Conservation (phyloP, 2,797 vertebrate genomes). For the Catostomus latipinnis region DNA sequence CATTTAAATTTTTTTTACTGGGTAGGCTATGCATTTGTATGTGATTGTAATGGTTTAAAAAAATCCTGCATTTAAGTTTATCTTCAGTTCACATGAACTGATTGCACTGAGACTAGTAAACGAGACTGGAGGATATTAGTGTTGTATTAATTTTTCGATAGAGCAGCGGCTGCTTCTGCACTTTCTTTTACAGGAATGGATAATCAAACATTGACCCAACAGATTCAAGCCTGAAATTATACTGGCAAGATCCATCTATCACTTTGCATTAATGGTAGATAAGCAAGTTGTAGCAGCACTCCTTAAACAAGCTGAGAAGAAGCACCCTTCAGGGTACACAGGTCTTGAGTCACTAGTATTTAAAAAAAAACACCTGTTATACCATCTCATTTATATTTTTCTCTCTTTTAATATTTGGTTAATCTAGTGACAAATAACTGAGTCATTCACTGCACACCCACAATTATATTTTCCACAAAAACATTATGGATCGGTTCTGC, state of each 20-base stretch:
- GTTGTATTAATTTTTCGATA: neutral
- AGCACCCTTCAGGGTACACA: conserved; percentile 7
- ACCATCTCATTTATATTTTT: neutral
- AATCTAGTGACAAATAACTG: conserved; percentile 27
- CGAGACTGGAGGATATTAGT: conserved; percentile 3
- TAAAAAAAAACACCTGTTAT: neutral
- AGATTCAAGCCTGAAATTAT: neutral
- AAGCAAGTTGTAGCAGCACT: conserved; percentile 33
- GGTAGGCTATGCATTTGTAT: conserved; percentile 9
- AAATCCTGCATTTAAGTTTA: conserved; percentile 1
- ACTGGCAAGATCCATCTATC: conserved; percentile 13
- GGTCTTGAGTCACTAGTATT: neutral
- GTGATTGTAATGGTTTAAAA: too few relatives aligned
- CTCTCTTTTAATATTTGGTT: neutral
- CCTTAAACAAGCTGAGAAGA: conserved; percentile 13
- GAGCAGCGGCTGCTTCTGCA: neutral
- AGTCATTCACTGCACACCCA: conserved; percentile 36
- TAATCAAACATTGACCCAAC: conserved; percentile 21
- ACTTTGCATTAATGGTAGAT: neutral
- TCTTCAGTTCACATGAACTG: neutral
- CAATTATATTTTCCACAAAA: neutral
- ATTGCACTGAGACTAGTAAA: neutral
- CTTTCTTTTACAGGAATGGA: neutral
- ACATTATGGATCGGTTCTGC: neutral
- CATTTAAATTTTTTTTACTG: too few relatives aligned